phyloP scores from a whole-genome alignment of 1,140 invertebrate species.

The Protaetia brevitarsis region DNA sequence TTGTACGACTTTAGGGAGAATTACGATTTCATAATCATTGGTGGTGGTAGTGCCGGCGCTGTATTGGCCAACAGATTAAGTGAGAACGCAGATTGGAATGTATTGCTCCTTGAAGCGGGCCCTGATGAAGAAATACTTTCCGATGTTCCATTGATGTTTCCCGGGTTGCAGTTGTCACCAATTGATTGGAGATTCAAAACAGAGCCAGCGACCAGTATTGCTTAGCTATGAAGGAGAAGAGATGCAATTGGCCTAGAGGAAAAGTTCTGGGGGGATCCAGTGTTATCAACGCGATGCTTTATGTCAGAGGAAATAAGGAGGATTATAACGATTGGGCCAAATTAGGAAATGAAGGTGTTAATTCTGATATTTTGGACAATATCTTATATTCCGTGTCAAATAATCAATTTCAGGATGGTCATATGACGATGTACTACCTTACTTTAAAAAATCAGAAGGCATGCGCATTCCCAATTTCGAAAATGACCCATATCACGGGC shows the following conservation, averaged over 20 bases:
- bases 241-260: constrained; percentile 70
- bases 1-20: constrained; percentile 51
- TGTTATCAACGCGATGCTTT: constrained; percentile 85
- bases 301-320: constrained; percentile 75
- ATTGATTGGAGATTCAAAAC: constrained; percentile 80
- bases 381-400: neutral
- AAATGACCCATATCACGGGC: constrained; percentile 65
- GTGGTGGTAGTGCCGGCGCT: constrained; percentile 78
- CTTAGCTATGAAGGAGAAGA: constrained; percentile 57
- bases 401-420: constrained; percentile 59
- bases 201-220: constrained; percentile 65
- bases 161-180: constrained; percentile 65
- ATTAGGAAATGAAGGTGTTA: constrained; percentile 56
- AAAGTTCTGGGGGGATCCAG: constrained; percentile 81
- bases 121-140: constrained; percentile 70
- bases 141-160: constrained; percentile 72
- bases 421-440: constrained; percentile 75
- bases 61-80: constrained; percentile 74
- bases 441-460: constrained; percentile 74
- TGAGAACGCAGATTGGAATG: constrained; percentile 65
- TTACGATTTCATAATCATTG: constrained; percentile 77
- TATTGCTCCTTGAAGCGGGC: constrained; percentile 79
- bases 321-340: constrained; percentile 84
- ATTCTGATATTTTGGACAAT: neutral
- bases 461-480: constrained; percentile 58